Conservation (phyloP, 2,113 vertebrate species). For the Perca schrenkii region DNA sequence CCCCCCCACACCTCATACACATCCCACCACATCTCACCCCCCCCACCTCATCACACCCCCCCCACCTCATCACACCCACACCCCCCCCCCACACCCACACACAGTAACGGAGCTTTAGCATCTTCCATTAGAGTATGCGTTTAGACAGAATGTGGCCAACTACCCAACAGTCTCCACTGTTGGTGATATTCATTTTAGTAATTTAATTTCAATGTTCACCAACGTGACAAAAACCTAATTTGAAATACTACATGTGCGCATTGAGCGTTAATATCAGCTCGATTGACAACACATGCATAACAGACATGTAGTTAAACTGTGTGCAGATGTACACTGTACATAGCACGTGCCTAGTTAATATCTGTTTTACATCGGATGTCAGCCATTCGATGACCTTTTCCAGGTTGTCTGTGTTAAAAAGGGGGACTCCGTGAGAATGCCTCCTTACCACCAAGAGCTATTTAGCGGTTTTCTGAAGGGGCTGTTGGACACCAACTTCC, state of each 20-base stretch:
- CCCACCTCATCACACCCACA: too few relatives aligned
- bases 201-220: neutral
- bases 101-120: neutral
- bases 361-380: neutral
- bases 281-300: neutral
- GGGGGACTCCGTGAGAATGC: neutral
- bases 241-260: neutral
- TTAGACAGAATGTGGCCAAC: neutral
- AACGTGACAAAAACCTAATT: neutral
- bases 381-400: neutral
- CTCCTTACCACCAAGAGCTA: neutral
- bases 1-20: too few relatives aligned
- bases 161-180: neutral
- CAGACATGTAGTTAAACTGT: neutral
- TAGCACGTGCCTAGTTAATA: neutral
- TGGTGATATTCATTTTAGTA: neutral
- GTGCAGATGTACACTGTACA: neutral
- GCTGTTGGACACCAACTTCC: neutral
- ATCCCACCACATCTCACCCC: too few relatives aligned
- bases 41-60: too few relatives aligned
- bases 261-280: neutral
- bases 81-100: too few relatives aligned
- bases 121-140: neutral
- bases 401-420: neutral
- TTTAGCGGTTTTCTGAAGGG: neutral